phyloP scores from a whole-genome alignment of 2,797 vertebrate species.

The Euthynnus affinis region DNA sequence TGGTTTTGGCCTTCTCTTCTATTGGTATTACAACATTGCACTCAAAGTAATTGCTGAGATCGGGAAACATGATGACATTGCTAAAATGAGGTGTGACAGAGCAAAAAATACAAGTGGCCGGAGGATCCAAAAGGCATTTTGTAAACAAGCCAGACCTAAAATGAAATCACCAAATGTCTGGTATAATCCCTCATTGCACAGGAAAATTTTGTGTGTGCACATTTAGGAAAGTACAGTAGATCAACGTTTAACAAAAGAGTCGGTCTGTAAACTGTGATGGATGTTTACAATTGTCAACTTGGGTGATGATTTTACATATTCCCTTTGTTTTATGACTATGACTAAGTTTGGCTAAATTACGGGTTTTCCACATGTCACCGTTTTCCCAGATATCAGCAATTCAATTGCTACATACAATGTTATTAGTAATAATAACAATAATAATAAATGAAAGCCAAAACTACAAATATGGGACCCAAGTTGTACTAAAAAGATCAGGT shows the following conservation, averaged over 20 bases:
- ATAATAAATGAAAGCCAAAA: too few relatives aligned
- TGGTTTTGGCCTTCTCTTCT: neutral
- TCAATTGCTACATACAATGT: neutral
- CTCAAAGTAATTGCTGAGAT: neutral
- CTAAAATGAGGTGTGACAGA: neutral
- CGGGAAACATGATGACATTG: slow-evolving; percentile 5
- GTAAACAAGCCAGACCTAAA: slow-evolving; percentile 11
- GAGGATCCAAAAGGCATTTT: neutral
- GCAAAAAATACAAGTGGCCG: neutral
- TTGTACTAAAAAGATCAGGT: too few relatives aligned
- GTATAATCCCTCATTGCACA: neutral
- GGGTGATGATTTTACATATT: neutral
- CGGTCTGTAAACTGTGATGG: too few relatives aligned
- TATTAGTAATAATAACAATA: neutral
- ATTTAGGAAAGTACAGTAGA: neutral
- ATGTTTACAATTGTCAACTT: neutral
- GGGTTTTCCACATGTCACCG: neutral
- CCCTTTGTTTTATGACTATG: neutral
- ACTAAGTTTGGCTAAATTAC: neutral
- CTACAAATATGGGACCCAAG: too few relatives aligned
- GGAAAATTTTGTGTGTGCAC: neutral
- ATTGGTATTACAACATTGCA: neutral
- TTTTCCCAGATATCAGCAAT: neutral
- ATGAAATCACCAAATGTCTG: neutral
- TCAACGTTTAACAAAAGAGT: too few relatives aligned